Percentiles rank a stretch among this genome's conserved stretches.
Conservation (phyloP, 2,113 vertebrate genomes). For the Mesoclemmys tuberculata region DNA sequence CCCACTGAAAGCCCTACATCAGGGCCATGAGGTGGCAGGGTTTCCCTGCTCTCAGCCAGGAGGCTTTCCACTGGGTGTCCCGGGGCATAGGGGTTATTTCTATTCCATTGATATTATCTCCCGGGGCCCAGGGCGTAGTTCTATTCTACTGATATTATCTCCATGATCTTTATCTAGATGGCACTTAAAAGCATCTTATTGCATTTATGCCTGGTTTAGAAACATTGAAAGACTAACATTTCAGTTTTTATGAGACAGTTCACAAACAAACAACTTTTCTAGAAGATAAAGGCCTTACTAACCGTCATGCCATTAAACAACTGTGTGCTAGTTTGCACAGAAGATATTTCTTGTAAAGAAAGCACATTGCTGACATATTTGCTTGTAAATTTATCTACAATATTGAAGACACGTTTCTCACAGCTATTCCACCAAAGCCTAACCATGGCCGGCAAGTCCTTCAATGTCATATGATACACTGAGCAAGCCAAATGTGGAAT, state of each 20-base stretch:
- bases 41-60: no score
- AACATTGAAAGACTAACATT: background rate
- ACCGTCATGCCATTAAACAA: slow-evolving; percentile 96
- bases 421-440: slow-evolving; percentile 98
- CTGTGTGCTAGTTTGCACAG: slow-evolving; percentile 92
- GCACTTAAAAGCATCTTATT: background rate
- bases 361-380: slow-evolving; percentile 92
- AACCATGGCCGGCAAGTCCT: slow-evolving; percentile 97
- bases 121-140: no score
- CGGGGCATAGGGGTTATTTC: no score
- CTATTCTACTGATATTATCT: background rate
- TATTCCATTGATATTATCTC: background rate
- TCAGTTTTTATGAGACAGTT: background rate
- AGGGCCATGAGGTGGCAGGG: no score
- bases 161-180: background rate
- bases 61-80: no score
- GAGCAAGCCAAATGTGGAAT: slow-evolving; percentile 94
- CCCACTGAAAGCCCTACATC: no score
- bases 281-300: slow-evolving; percentile 69
- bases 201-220: background rate
- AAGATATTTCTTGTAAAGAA: slow-evolving; percentile 93
- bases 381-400: slow-evolving; percentile 94
- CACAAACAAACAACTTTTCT: background rate
- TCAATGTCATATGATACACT: slow-evolving; percentile 92
- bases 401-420: slow-evolving; percentile 93